A percentile compares a stretch with the other conserved stretches of the same genome.
Evolutionary conservation across 2,113 vertebrate genomes (phyloP).

Genomic region (Rhodinocichla rosea): DNA sequence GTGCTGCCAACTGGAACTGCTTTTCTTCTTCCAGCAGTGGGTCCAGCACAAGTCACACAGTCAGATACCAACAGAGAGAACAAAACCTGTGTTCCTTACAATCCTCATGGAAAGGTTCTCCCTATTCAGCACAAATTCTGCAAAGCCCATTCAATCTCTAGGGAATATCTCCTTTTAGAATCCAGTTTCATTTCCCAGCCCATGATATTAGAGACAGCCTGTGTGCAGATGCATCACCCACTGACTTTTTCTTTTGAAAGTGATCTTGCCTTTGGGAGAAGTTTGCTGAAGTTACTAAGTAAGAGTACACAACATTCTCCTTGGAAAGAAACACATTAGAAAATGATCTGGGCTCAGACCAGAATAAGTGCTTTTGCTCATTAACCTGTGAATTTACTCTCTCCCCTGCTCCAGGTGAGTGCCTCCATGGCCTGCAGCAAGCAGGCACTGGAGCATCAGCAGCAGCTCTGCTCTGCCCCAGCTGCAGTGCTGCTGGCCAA

Average conservation of each 20-base stretch:
- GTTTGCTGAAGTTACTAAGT: background rate
- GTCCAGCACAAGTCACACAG: background rate
- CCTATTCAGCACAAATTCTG: background rate
- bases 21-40: background rate
- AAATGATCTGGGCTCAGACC: fast-evolving
- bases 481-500: background rate
- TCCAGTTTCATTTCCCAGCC: background rate
- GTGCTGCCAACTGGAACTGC: background rate
- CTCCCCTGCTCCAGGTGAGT: background rate
- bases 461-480: background rate
- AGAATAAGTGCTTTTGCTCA: background rate
- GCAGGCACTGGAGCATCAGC: background rate
- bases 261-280: background rate
- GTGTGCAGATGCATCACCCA: background rate
- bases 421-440: background rate
- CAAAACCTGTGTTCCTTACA: fast-evolving
- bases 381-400: background rate
- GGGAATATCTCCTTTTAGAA: background rate
- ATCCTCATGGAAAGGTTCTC: background rate
- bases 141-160: background rate
- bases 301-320: background rate
- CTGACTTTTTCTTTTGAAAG: background rate
- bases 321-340: background rate
- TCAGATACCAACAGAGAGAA: background rate
- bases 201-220: background rate